These are phyloP conservation scores for Crax fasciolata DNA, from an alignment of 2,797 vertebrate species.

Conservation along the genomic window DNA sequence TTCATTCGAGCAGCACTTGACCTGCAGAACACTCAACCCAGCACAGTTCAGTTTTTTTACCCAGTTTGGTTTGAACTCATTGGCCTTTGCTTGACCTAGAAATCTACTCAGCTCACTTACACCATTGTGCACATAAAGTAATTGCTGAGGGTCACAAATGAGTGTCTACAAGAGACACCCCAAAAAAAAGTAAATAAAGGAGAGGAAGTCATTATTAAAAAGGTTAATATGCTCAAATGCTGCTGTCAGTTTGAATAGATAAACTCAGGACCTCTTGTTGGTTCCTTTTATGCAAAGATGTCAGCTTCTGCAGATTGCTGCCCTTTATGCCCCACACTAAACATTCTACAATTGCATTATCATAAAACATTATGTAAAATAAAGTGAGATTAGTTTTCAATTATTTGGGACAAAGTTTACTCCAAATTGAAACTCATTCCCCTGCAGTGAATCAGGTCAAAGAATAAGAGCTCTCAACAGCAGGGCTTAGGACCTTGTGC, in stretches of 20 bases:
- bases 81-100: conserved; percentile 66
- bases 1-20: conserved; percentile 44
- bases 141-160: conserved; percentile 57
- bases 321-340: conserved; percentile 30
- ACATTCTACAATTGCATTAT: conserved; percentile 46
- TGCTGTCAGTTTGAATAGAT: conserved; percentile 14
- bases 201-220: conserved; percentile 29
- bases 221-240: conserved; percentile 49
- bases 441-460: conserved; percentile 24
- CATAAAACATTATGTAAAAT: conserved; percentile 59
- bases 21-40: conserved; percentile 44
- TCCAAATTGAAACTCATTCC: conserved; percentile 53
- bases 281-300: conserved; percentile 56
- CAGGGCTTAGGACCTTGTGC: neutral
- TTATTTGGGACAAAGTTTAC: conserved; percentile 63
- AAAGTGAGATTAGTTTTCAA: conserved; percentile 62
- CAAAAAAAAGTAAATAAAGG: conserved; percentile 15
- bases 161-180: conserved; percentile 23
- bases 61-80: conserved; percentile 63
- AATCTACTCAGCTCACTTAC: conserved; percentile 57
- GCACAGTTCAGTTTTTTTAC: conserved; percentile 51
- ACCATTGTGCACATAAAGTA: conserved; percentile 32
- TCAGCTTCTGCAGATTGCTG: conserved; percentile 41
- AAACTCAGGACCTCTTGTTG: conserved; percentile 37
- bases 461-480: conserved; percentile 53